phyloP scores from a whole-genome alignment of 2,888 invertebrate species.

The Heliconius ethilla region DNA sequence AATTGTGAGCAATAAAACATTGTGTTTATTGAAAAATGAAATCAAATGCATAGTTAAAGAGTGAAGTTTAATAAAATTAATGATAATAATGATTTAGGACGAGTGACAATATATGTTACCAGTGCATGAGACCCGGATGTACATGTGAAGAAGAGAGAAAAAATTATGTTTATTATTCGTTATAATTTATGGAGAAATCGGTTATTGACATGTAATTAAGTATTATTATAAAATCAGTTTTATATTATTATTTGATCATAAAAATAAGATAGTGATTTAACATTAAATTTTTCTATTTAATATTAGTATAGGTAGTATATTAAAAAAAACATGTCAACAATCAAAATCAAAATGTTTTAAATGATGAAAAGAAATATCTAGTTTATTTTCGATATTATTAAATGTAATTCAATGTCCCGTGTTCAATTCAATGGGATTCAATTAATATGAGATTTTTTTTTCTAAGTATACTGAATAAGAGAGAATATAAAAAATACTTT shows the following conservation, averaged over 20 bases:
- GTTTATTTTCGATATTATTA: not conserved
- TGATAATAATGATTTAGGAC: not conserved
- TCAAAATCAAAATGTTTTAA: constrained; percentile 1
- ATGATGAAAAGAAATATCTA: not conserved
- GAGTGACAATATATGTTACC: constrained; percentile 25
- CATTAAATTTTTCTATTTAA: too few species aligned
- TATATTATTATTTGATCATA: too few species aligned
- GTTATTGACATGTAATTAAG: not conserved
- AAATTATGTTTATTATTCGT: constrained; percentile 28
- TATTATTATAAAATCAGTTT: not conserved
- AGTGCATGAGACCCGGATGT: constrained; percentile 22
- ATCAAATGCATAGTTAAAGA: not conserved
- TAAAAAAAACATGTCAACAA: constrained; percentile 2
- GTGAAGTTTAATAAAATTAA: constrained; percentile 11
- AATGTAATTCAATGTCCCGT: too few species aligned
- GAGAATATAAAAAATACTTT: too few species aligned
- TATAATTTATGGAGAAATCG: not conserved
- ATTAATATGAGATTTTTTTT: not conserved
- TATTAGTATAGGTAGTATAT: too few species aligned
- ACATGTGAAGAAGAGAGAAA: constrained; percentile 30
- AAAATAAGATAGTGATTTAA: too few species aligned
- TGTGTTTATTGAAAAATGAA: not conserved
- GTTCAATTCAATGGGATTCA: not conserved
- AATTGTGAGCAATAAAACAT: not conserved
- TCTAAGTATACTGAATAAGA: too few species aligned